Base-by-base conservation (phyloP, 2,113 vertebrate species). In the Gymnorhina tibicen region DNA sequence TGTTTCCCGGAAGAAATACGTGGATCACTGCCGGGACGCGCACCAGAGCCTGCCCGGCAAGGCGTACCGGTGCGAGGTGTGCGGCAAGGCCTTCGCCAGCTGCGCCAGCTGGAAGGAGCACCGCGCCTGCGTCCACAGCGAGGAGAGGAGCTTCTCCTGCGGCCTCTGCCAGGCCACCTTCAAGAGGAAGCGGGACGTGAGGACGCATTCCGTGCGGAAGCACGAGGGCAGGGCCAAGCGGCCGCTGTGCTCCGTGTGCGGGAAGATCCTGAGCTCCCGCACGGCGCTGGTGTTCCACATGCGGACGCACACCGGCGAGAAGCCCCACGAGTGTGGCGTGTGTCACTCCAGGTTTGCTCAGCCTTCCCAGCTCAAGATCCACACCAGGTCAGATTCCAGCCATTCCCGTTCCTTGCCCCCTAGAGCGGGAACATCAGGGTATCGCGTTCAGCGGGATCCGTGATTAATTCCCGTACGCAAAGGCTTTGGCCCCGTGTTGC, bases 351-450 rank as follows among this genome's bases (percentile, higher is more conserved):
- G 89, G 37, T 98, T 98, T 42, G 94, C 97, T n/a, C 98, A 98
- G 77, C 97, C 97, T 0, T 98, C 97, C 2, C 98, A 98, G n/a
- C 97, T 98, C 33, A 98, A 98, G 92, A 96, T 98, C 85, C 98
- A 98, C 6, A 97, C 96, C 91, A 98, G 97, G 98, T 97, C 89
- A 97, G 97, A 16, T 39, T 50, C 5, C 11, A 1, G 46, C 52
- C 12, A 0, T 62, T 73, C n/a, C 42, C 14, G 0, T 37, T 47
- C 47, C 80, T 58, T 37, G 49, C 74, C 6, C 32, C n/a, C 46
- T 60, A 2, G 3, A 56, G 33, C 24, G 4, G 59, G 75, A 76
- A 19, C 4, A 1, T 6, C 1, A 6, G 21, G 39, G 8, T 35
- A 1, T 7, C 6, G 24, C 27, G 35, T 23, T 33, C 58, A 18